These are phyloP conservation scores for Eulithis testata DNA, from an alignment of 2,888 invertebrate genomes.

Conservation along the genomic window DNA sequence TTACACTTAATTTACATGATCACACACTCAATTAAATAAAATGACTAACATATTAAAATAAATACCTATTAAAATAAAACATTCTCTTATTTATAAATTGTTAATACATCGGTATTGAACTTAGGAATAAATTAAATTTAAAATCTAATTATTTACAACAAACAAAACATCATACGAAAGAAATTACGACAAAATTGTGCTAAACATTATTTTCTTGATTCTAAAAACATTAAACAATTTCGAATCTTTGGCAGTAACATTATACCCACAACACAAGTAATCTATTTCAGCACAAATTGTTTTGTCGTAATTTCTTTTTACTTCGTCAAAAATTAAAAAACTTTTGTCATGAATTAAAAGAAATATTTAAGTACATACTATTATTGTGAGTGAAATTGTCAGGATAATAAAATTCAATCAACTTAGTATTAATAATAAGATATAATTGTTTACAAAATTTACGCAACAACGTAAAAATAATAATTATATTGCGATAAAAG, in stretches of 20 bases:
- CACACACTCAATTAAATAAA: slow-evolving; percentile 75
- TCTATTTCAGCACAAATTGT: slow-evolving; percentile 15
- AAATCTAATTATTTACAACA: slow-evolving; percentile 61
- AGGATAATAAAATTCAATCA: slow-evolving; percentile 45
- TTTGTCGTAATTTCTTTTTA: slow-evolving; percentile 60
- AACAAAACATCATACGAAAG: slow-evolving; percentile 51
- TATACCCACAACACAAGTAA: slow-evolving; percentile 9
- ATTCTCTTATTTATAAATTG: slow-evolving; percentile 66
- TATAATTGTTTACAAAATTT: slow-evolving; percentile 43
- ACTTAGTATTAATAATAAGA: slow-evolving; percentile 48
- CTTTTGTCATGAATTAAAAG: slow-evolving; percentile 63
- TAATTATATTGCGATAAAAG: slow-evolving; percentile 55
- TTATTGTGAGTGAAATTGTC: slow-evolving; percentile 47
- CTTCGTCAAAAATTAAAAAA: slow-evolving; percentile 49
- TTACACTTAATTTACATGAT: slow-evolving; percentile 74
- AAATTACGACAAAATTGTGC: slow-evolving; percentile 55
- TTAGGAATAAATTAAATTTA: slow-evolving; percentile 64
- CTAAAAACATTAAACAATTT: slow-evolving; percentile 32
- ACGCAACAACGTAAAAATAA: slow-evolving; percentile 53
- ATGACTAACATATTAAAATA: slow-evolving; percentile 79
- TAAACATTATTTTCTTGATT: slow-evolving; percentile 23
- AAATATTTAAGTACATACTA: slow-evolving; percentile 62
- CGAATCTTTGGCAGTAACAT: slow-evolving; percentile 42
- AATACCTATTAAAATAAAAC: slow-evolving; percentile 77
- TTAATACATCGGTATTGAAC: slow-evolving; percentile 73